phyloP scores from a whole-genome alignment of 2,888 invertebrate species.

The Euzophera pinguis region DNA sequence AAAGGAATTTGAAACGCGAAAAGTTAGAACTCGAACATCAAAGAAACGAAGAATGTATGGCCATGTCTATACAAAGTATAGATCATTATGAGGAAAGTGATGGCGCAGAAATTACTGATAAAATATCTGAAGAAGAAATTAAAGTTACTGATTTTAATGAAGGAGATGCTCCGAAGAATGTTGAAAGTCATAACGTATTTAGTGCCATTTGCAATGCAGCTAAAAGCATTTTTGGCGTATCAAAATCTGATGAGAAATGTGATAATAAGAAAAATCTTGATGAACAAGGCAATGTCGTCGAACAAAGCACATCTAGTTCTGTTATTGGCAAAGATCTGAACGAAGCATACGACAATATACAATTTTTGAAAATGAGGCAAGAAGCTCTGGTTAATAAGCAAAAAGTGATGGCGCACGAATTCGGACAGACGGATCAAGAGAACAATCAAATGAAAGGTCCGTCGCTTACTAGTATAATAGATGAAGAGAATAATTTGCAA shows the following conservation, averaged over 20 bases:
- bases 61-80: conserved; percentile 54
- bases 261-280: conserved; percentile 57
- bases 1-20: conserved; percentile 76
- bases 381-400: conserved; percentile 69
- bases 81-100: conserved; percentile 38
- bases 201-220: conserved; percentile 59
- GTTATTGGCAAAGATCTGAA: conserved; percentile 55
- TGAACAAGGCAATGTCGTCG: conserved; percentile 58
- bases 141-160: conserved; percentile 25
- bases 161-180: conserved; percentile 22
- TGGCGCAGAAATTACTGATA: conserved; percentile 14
- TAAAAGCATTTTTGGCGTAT: conserved; percentile 54
- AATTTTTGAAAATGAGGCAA: conserved; percentile 57
- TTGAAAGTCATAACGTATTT: conserved; percentile 40
- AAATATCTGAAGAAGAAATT: conserved; percentile 22
- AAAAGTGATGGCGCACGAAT: conserved; percentile 75
- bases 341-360: conserved; percentile 43
- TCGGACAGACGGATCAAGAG: conserved; percentile 54
- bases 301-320: conserved; percentile 46
- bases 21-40: conserved; percentile 71
- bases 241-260: conserved; percentile 40
- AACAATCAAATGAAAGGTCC: conserved; percentile 43
- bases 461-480: conserved; percentile 34
- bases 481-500: conserved; percentile 53
- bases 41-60: conserved; percentile 57